A percentile compares a stretch with the other conserved stretches of the same genome.
Evolutionary conservation across 2,888 invertebrate genomes (phyloP).

Genomic region (Volucella zonaria): DNA sequence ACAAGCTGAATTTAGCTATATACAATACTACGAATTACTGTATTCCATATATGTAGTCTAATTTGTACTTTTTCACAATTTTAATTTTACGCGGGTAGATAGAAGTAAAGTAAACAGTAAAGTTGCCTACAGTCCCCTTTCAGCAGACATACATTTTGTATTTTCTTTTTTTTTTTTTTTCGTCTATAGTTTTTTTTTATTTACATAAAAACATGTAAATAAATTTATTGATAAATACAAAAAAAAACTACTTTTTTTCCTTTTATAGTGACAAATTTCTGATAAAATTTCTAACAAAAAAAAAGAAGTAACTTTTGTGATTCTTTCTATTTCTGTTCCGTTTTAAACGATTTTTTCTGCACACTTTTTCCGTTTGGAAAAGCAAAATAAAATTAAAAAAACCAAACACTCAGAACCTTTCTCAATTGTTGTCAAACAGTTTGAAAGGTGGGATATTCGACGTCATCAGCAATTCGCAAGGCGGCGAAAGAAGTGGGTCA

Average conservation of each 20-base stretch:
- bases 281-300: background rate
- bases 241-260: background rate
- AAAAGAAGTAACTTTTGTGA: constrained; percentile 2
- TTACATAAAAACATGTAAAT: constrained; percentile 39
- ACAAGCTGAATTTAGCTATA: constrained; percentile 34
- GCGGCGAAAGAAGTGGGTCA: no score
- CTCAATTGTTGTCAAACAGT: constrained; percentile 71
- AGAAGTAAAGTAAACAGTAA: constrained; percentile 47
- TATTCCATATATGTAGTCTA: constrained; percentile 68
- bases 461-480: no score
- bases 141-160: constrained; percentile 58
- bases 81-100: constrained; percentile 70
- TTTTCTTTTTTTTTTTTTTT: constrained; percentile 23
- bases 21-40: constrained; percentile 63
- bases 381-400: constrained; percentile 69
- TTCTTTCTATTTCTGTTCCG: constrained; percentile 39
- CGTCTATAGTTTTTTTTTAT: constrained; percentile 4
- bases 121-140: constrained; percentile 30
- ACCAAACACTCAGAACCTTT: constrained; percentile 66
- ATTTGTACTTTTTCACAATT: constrained; percentile 70
- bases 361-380: constrained; percentile 65
- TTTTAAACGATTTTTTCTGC: constrained; percentile 43
- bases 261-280: constrained; percentile 7
- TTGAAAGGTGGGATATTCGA: no score
- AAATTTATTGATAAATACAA: constrained; percentile 4